These are phyloP conservation scores for Argya squamiceps DNA, from an alignment of 2,797 vertebrate species.

Conservation along the genomic window DNA sequence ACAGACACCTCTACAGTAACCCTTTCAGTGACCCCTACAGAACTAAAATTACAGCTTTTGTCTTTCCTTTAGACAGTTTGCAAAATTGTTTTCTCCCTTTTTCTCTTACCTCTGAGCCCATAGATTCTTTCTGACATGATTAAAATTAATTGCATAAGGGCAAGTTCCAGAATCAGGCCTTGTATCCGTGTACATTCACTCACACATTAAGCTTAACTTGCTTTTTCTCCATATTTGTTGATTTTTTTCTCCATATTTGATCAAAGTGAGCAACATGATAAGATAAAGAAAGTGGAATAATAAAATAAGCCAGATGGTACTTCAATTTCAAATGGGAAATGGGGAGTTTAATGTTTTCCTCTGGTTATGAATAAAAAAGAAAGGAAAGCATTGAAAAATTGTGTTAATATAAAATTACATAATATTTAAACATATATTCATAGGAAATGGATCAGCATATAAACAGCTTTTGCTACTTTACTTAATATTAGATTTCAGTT, in stretches of 20 bases:
- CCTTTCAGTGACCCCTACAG: not conserved
- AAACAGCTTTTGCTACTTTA: conserved; percentile 9
- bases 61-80: not conserved
- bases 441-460: conserved; percentile 20
- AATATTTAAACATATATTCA: conserved; percentile 17
- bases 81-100: not conserved
- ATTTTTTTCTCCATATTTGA: not conserved
- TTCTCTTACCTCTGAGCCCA: not conserved
- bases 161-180: not conserved
- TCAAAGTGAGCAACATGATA: not conserved
- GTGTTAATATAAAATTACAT: not conserved
- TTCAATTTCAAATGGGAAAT: not conserved
- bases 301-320: not conserved
- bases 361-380: not conserved
- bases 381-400: not conserved
- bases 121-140: not conserved
- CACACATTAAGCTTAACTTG: not conserved
- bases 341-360: not conserved
- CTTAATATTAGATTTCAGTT: conserved; percentile 42
- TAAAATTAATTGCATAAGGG: not conserved
- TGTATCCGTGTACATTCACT: not conserved
- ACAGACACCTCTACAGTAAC: not conserved
- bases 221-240: not conserved
- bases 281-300: not conserved
- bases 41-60: conserved; percentile 14